Base-by-base conservation (phyloP, 2,797 vertebrate species). In the Valencia hispanica region DNA sequence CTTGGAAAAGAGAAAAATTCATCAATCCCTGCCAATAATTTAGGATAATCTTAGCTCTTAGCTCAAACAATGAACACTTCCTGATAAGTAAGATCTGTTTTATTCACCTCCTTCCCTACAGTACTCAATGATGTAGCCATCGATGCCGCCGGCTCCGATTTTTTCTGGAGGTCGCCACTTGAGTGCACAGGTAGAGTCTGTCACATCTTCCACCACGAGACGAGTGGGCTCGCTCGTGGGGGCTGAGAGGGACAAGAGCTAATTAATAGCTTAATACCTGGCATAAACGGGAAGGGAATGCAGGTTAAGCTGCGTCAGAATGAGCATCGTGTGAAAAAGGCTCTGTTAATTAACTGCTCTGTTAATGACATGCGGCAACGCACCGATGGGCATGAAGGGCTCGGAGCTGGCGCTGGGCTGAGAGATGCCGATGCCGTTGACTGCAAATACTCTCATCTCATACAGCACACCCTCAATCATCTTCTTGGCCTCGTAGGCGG, bases 341-440 rank as follows among this genome's bases (percentile, higher is more conserved):
- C 79, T 82, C 41, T 72, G 80, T 73, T 91, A 90, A 91, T 89
- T 86, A 92, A 83, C 72, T 79, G 69, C 86, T 86, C 70, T 59
- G 69, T 80, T 87, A 83, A 91, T 78, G 87, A 86, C 84, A 84
- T 83, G 88, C 48, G 82, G 76, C 69, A 45, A 93, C 93, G 63
- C 86, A 98, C 97, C 97, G 0, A 98, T 97, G 48, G 97, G 97
- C 96, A 98, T 98, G 94, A 98, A 98, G 87, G 97, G 96, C 86
- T 96, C 94, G 4, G 96, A 96, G 91, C 79, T 94, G 12, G 53
- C 73, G 34, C 97, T 97, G 90, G 97, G 96, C 91, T 96, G 96
- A 3, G 97, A 97, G 77, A 96, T 70, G 0, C 97, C 97, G 0
- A 98, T 97, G 87, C 93, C 84, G 0, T 98, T 98, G 89, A 97